Evolutionary conservation across 2,888 invertebrate genomes (phyloP), one percentile per base, ranked within the genome.

Genomic region (Dasysyrphus albostriatus): DNA sequence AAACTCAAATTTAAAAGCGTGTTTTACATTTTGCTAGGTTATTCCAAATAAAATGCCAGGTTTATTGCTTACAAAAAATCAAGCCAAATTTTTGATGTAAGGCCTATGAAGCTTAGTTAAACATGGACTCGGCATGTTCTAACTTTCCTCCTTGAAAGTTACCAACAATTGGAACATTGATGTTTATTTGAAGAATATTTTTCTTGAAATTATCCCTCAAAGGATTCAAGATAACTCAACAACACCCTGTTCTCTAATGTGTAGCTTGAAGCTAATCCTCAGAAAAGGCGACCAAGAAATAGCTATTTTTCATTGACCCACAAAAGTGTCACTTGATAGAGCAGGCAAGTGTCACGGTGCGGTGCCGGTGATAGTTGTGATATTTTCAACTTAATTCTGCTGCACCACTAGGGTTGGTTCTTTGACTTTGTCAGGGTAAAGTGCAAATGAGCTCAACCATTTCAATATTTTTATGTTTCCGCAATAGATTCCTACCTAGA

Each of bases 291-390:
- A 49, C 47, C 44, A 47, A 37, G 63, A 44, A 80, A 54, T 63
- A 76, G 34, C 56, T 42, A 56, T 72, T 76, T 76, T 77, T 51
- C 77, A 67, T 63, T 72, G 82, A 77, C 82, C 70, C 82, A 82
- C 65, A 82, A 72, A 77, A 65, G 32, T 81, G 76, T 47, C 61
- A 70, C 29, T 67, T 16, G 54, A n/a, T 14, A 32, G 51, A 12
- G n/a, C n/a, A n/a, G 19, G 8, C 6, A 32, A 16, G 0, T 6
- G 16, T 16, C 12, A 29, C 7, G 37, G 6, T 2, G 37, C 9
- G 9, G 10, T 6, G 16, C 0, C 56, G 5, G 39, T 7, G 44
- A 8, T 34, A 14, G 19, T 39, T 32, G 24, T 37, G 14, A 34
- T 56, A 19, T 37, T 44, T 44, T 44, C 37, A 58, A 51, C 19